Evolutionary conservation across 2,888 invertebrate species (phyloP), one percentile per base, ranked within the genome.

Genomic region (Ephialtes manifestator): DNA sequence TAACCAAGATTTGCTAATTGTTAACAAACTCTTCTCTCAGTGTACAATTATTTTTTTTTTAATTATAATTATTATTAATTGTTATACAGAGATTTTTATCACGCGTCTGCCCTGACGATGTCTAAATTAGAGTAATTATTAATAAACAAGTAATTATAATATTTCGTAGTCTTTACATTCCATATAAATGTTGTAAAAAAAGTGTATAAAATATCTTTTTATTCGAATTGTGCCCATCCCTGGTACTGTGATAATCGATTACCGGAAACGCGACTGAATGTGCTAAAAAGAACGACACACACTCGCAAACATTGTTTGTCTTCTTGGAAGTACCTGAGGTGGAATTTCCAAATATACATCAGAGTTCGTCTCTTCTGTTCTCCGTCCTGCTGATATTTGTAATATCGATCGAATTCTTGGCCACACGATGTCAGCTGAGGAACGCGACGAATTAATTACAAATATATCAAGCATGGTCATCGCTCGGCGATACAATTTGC

Each of bases 381-480:
- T 35, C 35, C 15, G 10, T 11, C 11, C 72, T 24, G 24, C 15
- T n/a, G 43, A 20, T 63, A n/a, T 7, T 63, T n/a, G 18, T 8
- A 18, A 63, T 58, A 72, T 72, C 72, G 72, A 72, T 72, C 58
- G 39, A 20, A n/a, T 35, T 31, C 48, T 48, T 48, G 35, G 58
- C 39, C 58, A 60, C 72, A 39, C 28, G 31, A 48, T 58, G 18
- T 24, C 63, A 18, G 43, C 20, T 43, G 51, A 71, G 70, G 31
- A 75, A 48, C 55, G 53, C 55, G 55, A 35, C 43, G 43, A 55
- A 77, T 82, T 77, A 53, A 68, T 72, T 48, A 28, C 11, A 18
- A 31, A 55, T 43, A 53, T 48, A 35, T 63, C 28, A 1, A 13
- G 20, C 51, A 35, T 0, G 10, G 35, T 48, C 20, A 58, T 58